Evolutionary conservation across 2,797 vertebrate species (phyloP), one percentile per base, ranked within the genome.

Genomic region (Sebastes matsubarae): DNA sequence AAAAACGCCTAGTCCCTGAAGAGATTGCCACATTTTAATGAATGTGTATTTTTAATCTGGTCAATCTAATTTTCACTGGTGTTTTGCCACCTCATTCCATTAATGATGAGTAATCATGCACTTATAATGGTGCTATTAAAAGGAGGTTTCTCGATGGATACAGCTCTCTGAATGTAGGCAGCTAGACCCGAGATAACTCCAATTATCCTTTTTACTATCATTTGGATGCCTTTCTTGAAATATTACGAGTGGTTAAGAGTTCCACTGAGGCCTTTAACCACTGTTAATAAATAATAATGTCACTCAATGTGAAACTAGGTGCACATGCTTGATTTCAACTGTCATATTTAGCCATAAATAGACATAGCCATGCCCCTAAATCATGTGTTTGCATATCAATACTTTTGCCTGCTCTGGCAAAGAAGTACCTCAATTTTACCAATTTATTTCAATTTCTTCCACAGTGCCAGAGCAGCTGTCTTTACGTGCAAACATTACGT

Each of bases 31-130:
- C 20, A n/a, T 69, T 69, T 69, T 30, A 79, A 79, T 65, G 30
- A 70, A 66, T 68, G 22, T 63, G 64, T 75, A 65, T 70, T 72
- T 84, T 73, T 72, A 86, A 80, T 72, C 60, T 38, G 16, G 27
- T 38, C 8, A 32, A 8, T 79, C 30, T 54, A 6, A 63, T 75
- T 84, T 77, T 30, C 8, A 63, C 58, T 68, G 57, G 24, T 74
- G 68, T 76, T 72, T 59, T 42, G 22, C 8, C 18, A 22, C 12
- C 46, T 82, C 22, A 13, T 74, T 66, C 13, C 20, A 30, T 38
- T 72, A 57, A 79, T 54, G 12, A 8, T 67, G 42, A 75, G 58
- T n/a, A 34, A 38, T 80, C 61, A 57, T 30, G 30, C 46, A n/a
- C 67, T 68, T 71, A 9, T 65, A 22, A 61, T 4, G 12, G 11